Conservation (phyloP, 2,797 vertebrate genomes). For the Anguilla marmorata region DNA sequence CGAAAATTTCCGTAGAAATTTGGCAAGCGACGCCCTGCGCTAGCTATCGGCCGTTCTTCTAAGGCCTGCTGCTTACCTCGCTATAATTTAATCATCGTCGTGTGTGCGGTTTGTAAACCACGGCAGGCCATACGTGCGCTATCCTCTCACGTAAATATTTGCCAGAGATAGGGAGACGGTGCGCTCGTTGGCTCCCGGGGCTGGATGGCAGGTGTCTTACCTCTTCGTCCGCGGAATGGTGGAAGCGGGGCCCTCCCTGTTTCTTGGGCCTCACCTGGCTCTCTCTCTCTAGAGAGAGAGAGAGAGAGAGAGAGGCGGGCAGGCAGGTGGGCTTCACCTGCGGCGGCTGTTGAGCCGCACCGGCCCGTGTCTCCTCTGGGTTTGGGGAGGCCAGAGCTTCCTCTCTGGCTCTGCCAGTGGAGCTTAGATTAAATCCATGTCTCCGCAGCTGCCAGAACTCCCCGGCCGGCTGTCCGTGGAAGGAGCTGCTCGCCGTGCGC, state of each 20-base stretch:
- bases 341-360: neutral
- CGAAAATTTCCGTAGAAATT: neutral
- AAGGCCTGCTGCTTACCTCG: neutral
- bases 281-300: neutral
- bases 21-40: neutral
- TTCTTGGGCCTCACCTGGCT: neutral
- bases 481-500: neutral
- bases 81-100: neutral
- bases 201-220: neutral
- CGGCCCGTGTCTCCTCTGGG: neutral
- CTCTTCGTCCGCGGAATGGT: neutral
- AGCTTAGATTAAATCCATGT: neutral
- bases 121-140: neutral
- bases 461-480: neutral
- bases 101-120: conserved; percentile 65
- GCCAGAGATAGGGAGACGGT: neutral
- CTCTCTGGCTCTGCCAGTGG: neutral
- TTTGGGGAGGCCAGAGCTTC: neutral
- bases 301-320: neutral
- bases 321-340: neutral
- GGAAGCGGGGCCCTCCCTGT: neutral
- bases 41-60: neutral
- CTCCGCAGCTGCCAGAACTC: neutral
- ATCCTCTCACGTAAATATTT: neutral
- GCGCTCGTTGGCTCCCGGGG: neutral